phyloP scores from a whole-genome alignment of 2,888 invertebrate genomes.

The Brachypterus glaber region DNA sequence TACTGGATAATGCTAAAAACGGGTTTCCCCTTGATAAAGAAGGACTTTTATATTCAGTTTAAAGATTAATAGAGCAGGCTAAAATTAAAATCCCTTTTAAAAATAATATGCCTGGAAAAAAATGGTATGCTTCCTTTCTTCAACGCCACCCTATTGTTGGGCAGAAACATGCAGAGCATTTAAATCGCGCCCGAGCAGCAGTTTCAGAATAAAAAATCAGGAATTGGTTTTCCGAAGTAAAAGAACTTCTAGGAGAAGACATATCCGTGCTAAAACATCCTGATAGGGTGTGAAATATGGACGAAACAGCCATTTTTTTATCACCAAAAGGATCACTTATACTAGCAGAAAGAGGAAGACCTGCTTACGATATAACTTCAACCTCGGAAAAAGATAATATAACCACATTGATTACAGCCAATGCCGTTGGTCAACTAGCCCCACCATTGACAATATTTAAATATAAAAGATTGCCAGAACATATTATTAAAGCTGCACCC shows the following conservation, averaged over 20 bases:
- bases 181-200: conserved; percentile 10
- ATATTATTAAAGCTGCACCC: conserved; percentile 4
- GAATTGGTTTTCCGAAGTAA: conserved; percentile 13
- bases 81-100: too few relatives aligned
- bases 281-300: conserved; percentile 12
- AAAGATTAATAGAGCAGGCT: too few relatives aligned
- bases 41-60: too few relatives aligned
- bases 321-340: conserved; percentile 13
- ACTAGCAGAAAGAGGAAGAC: conserved; percentile 11
- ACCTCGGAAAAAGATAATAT: conserved; percentile 14
- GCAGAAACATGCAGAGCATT: conserved; percentile 10
- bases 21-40: too few relatives aligned
- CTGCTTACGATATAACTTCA: conserved; percentile 4
- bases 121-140: conserved; percentile 14
- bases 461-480: conserved; percentile 10
- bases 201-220: conserved; percentile 11
- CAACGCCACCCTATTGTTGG: conserved; percentile 13
- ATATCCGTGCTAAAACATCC: conserved; percentile 5
- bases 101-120: conserved; percentile 15
- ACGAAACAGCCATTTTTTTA: conserved; percentile 15
- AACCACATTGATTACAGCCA: conserved; percentile 13
- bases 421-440: conserved; percentile 11
- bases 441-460: conserved; percentile 11
- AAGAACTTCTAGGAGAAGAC: conserved; percentile 10
- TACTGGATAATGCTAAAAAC: too few relatives aligned